phyloP scores from a whole-genome alignment of 2,888 invertebrate species.

The Hyposoter dolosus region DNA sequence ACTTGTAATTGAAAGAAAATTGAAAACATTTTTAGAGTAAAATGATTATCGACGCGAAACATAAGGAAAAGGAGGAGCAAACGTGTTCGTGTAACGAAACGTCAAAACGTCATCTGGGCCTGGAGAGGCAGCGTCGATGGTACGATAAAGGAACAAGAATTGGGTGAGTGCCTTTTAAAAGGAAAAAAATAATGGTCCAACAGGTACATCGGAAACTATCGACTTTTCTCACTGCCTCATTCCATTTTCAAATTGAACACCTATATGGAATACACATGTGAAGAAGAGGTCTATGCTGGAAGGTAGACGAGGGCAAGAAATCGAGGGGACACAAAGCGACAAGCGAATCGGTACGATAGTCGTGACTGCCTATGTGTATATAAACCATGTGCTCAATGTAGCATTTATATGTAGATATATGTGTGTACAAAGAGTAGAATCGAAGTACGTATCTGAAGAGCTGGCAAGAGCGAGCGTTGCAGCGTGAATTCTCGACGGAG shows the following conservation, averaged over 20 bases:
- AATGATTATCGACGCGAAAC: not conserved
- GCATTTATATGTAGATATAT: conserved; percentile 35
- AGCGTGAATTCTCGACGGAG: conserved; percentile 71
- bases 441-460: conserved; percentile 45
- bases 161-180: conserved; percentile 27
- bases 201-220: conserved; percentile 73
- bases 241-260: conserved; percentile 38
- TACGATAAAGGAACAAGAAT: conserved; percentile 22
- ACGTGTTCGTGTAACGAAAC: not conserved
- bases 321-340: conserved; percentile 52
- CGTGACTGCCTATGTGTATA: conserved; percentile 36
- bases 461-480: conserved; percentile 57
- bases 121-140: conserved; percentile 25
- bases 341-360: conserved; percentile 56
- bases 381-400: conserved; percentile 20
- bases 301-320: conserved; percentile 42
- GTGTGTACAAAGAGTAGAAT: conserved; percentile 25
- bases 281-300: conserved; percentile 35
- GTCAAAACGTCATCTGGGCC: not conserved
- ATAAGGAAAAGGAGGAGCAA: not conserved
- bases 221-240: conserved; percentile 56
- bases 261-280: conserved; percentile 31
- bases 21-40: not conserved
- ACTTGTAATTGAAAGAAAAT: no score
- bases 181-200: conserved; percentile 71